Base-by-base conservation (phyloP, 2,797 vertebrate genomes). In the Sebastes flavidus region DNA sequence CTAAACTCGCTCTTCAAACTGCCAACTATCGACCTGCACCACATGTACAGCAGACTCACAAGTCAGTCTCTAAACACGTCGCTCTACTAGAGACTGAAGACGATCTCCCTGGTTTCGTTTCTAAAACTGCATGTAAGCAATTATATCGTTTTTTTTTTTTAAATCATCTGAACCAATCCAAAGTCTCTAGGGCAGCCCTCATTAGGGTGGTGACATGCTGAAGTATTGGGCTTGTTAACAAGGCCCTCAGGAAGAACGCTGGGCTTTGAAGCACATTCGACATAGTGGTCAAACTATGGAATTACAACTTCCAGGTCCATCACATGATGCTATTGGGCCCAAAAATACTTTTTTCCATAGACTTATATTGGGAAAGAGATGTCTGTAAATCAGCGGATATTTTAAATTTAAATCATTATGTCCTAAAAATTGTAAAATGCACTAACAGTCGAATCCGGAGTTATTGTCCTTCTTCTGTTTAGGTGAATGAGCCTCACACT, bases 131-230 rank as follows among this genome's bases (percentile, higher is more conserved):
- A 11, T 22, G 52, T 20, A 22, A 1, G 52, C 52, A 54, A 54
- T 10, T 54, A 54, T 54, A 54, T 20, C 0, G 0, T 5, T 38
- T 42, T 42, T 1, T 14, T 36, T 42, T 42, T 1, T 42, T 8
- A 49, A 49, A 49, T 1, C 16, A 49, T 18, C 20, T 1, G 49
- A 52, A 52, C 18, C 49, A 52, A 52, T 52, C 16, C 49, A 52
- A 52, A 52, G 49, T n/a, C 20, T n/a, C 2, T 54, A 10, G 49
- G 20, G 49, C 20, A n/a, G 20, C 20, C 20, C 49, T 54, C 20
- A 54, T 10, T 54, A 49, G 49, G 49, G 49, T 20, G 8, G 49
- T 54, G 49, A 54, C 20, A 1, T 54, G 20, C 8, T 49, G 18
- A 49, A 49, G 46, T 49, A 2, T 49, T 46, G 42, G 1, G 42